Percentiles rank a stretch among this genome's conserved stretches.
Conservation (phyloP, 2,888 invertebrate genomes). For the Drosophila cognata region DNA sequence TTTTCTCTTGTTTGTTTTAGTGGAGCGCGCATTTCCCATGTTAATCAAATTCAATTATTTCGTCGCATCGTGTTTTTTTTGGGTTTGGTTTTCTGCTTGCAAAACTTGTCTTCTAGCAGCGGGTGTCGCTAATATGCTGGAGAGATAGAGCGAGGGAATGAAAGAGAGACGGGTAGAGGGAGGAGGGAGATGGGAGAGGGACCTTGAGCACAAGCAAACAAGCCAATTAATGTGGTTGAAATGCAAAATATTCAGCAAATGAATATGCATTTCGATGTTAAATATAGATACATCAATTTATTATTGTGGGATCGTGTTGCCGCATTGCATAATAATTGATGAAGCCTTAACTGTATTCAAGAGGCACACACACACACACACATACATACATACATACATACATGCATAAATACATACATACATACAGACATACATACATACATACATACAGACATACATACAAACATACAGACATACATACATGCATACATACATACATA, state of each 20-base stretch:
- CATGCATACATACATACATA: neutral
- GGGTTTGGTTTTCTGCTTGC: slow-evolving; percentile 22
- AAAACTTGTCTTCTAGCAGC: slow-evolving; percentile 39
- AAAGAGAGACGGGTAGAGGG: no score
- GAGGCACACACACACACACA: neutral
- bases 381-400: neutral
- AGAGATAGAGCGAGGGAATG: neutral
- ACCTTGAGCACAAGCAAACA: slow-evolving; percentile 33
- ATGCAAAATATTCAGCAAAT: slow-evolving; percentile 44
- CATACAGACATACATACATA: neutral
- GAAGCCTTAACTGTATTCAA: slow-evolving; percentile 3
- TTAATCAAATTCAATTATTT: slow-evolving; percentile 73
- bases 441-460: neutral
- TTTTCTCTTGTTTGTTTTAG: slow-evolving; percentile 11
- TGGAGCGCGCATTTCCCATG: slow-evolving; percentile 64
- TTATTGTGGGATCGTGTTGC: slow-evolving; percentile 28
- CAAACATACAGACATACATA: neutral
- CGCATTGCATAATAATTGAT: slow-evolving; percentile 32
- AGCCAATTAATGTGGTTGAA: slow-evolving; percentile 30
- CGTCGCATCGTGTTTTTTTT: slow-evolving; percentile 47
- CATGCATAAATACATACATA: neutral
- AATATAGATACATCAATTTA: slow-evolving; percentile 4
- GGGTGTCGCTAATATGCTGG: slow-evolving; percentile 1
- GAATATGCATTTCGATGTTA: slow-evolving; percentile 41
- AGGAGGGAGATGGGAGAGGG: slow-evolving; percentile 1